A percentile compares a stretch with the other conserved stretches of the same genome.
Conservation (phyloP, 2,113 vertebrate genomes). For the Rhabdornis inornatus region DNA sequence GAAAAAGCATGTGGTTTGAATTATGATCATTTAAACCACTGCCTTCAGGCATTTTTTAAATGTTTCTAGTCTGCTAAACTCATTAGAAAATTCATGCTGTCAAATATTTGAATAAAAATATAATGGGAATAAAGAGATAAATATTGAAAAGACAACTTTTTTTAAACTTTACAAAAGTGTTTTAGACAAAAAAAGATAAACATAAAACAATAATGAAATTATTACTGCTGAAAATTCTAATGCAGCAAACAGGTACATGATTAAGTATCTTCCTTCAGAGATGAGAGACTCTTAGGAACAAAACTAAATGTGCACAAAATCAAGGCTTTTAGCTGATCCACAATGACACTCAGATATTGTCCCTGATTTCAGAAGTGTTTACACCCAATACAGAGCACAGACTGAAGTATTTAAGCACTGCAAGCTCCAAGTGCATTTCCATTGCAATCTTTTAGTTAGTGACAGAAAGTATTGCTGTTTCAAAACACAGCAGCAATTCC, state of each 20-base stretch:
- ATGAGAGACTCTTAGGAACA: neutral
- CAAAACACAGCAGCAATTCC: neutral
- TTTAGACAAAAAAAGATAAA: neutral
- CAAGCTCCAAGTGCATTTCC: neutral
- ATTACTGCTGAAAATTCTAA: neutral
- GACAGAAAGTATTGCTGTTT: neutral
- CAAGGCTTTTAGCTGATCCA: neutral
- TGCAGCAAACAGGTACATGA: neutral
- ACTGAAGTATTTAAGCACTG: neutral
- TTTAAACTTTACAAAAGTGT: neutral
- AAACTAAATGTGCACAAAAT: neutral
- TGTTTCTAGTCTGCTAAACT: neutral
- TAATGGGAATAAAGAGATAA: neutral
- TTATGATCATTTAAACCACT: neutral
- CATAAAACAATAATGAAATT: neutral
- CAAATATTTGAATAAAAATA: slow-evolving; percentile 4
- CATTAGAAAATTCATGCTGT: neutral
- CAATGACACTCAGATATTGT: neutral
- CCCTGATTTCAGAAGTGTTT: neutral
- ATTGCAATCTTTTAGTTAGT: neutral
- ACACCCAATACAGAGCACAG: neutral
- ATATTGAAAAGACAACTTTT: no score
- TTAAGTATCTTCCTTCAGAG: neutral
- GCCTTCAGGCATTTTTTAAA: neutral
- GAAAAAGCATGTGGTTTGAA: neutral